These are phyloP conservation scores for Hymenopus coronatus DNA, from an alignment of 2,888 invertebrate genomes.

Conservation along the genomic window DNA sequence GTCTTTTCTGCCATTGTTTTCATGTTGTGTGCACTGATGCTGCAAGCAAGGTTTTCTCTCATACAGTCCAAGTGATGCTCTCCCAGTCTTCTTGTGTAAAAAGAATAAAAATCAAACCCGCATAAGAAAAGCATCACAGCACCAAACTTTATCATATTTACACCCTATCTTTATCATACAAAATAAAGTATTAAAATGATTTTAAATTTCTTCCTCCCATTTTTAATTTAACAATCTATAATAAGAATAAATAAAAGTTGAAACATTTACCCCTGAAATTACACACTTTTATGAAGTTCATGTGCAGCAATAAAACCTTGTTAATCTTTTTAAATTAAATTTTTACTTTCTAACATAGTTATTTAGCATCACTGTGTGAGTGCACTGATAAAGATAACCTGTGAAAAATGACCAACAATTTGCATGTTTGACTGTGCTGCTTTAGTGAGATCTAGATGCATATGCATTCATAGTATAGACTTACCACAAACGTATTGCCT, in stretches of 20 bases:
- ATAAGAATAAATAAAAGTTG: background rate
- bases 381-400: background rate
- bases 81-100: background rate
- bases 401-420: background rate
- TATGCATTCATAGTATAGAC: background rate
- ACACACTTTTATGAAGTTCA: background rate
- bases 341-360: background rate
- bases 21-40: background rate
- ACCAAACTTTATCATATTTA: background rate
- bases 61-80: background rate
- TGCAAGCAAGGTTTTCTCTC: background rate
- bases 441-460: background rate
- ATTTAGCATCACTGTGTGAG: background rate
- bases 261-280: background rate
- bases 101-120: background rate
- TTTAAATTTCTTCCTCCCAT: background rate
- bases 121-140: background rate
- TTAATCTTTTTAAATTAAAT: background rate
- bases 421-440: background rate
- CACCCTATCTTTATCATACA: background rate
- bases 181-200: background rate
- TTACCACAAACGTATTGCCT: background rate
- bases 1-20: background rate
- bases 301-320: background rate
- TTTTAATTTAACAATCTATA: background rate